A percentile compares a stretch with the other conserved stretches of the same genome.
phyloP scores from a whole-genome alignment of 2,888 invertebrate genomes.

The Campoletis raptor region DNA sequence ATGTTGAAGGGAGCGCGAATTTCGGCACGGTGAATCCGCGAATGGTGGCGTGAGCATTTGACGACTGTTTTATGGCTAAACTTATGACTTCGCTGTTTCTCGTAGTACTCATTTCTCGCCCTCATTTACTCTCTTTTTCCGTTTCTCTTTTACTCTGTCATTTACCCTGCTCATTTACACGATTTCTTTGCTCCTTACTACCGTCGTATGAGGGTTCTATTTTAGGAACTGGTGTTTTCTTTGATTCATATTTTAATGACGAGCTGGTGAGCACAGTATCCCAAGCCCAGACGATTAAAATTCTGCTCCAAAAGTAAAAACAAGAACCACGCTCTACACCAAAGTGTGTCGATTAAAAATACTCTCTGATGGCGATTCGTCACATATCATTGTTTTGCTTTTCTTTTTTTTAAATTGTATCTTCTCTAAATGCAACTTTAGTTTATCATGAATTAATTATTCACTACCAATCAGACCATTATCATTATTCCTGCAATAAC shows the following conservation, averaged over 20 bases:
- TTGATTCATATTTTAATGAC: conserved; percentile 61
- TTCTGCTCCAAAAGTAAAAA: background rate
- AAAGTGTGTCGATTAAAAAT: background rate
- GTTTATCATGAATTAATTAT: background rate
- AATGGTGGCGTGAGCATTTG: conserved; percentile 49
- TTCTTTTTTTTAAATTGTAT: background rate
- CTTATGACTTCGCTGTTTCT: conserved; percentile 17
- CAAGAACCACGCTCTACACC: background rate
- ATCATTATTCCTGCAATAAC: background rate
- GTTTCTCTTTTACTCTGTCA: background rate
- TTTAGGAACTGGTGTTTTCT: conserved; percentile 47
- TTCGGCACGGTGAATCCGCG: conserved; percentile 41
- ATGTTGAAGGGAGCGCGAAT: conserved; percentile 39
- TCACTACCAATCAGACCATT: background rate
- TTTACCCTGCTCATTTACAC: conserved; percentile 8
- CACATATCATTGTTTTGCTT: background rate
- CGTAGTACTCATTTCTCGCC: conserved; percentile 10
- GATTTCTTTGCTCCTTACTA: conserved; percentile 26
- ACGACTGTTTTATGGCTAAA: conserved; percentile 59
- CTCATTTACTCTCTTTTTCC: conserved; percentile 20
- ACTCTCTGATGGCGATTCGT: background rate
- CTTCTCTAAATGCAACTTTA: background rate
- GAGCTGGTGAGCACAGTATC: conserved; percentile 9
- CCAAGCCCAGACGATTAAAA: conserved; percentile 35
- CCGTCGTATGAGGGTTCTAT: conserved; percentile 38